These are phyloP conservation scores for Arge pagana DNA, from an alignment of 2,888 invertebrate genomes.

Conservation along the genomic window DNA sequence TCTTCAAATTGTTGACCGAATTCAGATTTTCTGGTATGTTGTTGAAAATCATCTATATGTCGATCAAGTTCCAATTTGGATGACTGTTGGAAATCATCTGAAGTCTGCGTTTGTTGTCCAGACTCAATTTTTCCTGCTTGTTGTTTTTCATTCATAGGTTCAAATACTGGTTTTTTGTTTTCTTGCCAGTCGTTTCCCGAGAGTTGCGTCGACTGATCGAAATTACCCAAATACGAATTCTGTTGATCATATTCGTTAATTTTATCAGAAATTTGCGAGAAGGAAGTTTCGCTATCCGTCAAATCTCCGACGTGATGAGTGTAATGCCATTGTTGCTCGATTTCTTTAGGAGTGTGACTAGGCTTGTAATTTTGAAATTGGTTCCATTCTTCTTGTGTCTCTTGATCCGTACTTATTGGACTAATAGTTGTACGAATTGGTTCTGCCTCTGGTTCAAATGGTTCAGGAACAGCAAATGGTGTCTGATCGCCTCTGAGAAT, in stretches of 20 bases:
- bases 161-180: neutral
- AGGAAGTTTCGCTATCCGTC: conserved; percentile 30
- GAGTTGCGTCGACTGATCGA: no score
- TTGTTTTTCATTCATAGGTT: neutral
- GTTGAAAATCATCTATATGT: neutral
- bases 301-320: conserved; percentile 39
- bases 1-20: conserved; percentile 32
- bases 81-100: neutral
- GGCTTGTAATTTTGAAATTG: no score
- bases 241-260: no score
- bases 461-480: no score
- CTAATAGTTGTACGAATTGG: conserved; percentile 10
- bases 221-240: no score
- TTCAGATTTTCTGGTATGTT: neutral
- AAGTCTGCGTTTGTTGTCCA: neutral
- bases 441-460: no score
- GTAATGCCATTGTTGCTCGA: conserved; percentile 38
- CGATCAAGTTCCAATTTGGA: neutral
- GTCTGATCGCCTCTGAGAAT: no score
- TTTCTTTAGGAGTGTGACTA: no score
- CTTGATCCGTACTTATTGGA: no score
- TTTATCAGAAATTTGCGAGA: no score
- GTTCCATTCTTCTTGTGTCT: no score
- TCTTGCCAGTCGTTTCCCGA: no score
- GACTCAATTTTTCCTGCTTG: neutral